phyloP scores from a whole-genome alignment of 2,888 invertebrate genomes.

The Scrobipalpa costella region DNA sequence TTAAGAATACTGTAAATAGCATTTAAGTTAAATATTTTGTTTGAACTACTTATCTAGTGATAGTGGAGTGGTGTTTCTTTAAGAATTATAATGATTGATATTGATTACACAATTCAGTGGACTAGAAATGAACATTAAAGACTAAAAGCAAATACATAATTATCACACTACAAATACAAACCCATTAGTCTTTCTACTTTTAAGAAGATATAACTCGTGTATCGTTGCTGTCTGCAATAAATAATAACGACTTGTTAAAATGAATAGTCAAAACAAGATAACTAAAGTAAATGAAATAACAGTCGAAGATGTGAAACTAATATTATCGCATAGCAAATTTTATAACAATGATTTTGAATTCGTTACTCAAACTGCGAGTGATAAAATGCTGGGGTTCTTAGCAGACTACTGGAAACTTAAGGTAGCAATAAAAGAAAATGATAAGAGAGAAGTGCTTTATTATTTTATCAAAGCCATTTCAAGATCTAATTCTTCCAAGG shows the following conservation, averaged over 20 bases:
- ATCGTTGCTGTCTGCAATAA: neutral
- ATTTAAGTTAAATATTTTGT: neutral
- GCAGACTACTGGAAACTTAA: conserved; percentile 70
- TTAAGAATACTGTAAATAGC: neutral
- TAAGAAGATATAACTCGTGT: neutral
- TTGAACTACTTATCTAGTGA: neutral
- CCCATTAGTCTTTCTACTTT: neutral
- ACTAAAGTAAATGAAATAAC: conserved; percentile 41
- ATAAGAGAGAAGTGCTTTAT: conserved; percentile 40
- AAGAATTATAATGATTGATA: conserved; percentile 1
- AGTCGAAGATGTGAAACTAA: conserved; percentile 51
- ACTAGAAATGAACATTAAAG: conserved; percentile 3
- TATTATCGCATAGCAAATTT: conserved; percentile 47
- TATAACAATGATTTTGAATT: conserved; percentile 44
- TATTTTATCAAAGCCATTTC: conserved; percentile 70
- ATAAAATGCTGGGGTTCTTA: conserved; percentile 70
- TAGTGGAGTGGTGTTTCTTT: neutral
- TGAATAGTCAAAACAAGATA: conserved; percentile 7
- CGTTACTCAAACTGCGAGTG: conserved; percentile 55
- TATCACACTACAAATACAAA: neutral
- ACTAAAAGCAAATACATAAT: neutral
- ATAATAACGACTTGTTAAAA: neutral
- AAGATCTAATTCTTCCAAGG: conserved; percentile 62
- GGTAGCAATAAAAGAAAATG: conserved; percentile 44
- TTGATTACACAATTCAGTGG: neutral